Percentiles rank a stretch among this genome's conserved stretches.
These are phyloP conservation scores for Nannobrachium achirus DNA, from an alignment of 2,113 vertebrate species.

Conservation along the genomic window DNA sequence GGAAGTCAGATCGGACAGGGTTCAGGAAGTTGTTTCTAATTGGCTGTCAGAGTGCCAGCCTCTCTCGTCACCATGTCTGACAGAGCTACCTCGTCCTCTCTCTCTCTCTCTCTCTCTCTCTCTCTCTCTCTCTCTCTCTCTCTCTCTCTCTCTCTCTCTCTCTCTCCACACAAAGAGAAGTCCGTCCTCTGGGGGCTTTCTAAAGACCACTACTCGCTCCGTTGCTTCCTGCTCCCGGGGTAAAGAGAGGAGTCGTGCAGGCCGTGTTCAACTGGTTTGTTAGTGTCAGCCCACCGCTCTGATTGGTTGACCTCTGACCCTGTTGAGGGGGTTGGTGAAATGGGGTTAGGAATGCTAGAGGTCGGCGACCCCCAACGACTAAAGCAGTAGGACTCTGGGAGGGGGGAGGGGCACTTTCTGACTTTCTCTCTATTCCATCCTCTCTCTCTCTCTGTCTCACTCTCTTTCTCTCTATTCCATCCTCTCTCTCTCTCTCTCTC, in stretches of 20 bases:
- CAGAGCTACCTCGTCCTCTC: background rate
- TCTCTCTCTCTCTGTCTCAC: background rate
- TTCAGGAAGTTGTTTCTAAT: background rate
- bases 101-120: slow-evolving; percentile 6
- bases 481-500: slow-evolving; percentile 23
- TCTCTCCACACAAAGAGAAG: background rate
- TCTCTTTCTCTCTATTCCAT: background rate
- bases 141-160: background rate
- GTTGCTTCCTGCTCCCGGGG: slow-evolving; percentile 7
- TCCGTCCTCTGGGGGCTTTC: too few relatives aligned
- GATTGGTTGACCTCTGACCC: slow-evolving; percentile 60
- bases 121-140: slow-evolving; percentile 4
- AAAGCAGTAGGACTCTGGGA: slow-evolving; percentile 25
- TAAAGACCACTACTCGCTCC: too few relatives aligned
- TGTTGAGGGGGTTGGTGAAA: background rate
- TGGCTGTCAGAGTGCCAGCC: background rate
- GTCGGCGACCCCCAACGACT: slow-evolving; percentile 51
- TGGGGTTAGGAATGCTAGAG: slow-evolving; percentile 7
- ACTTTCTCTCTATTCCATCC: background rate
- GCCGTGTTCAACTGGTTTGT: slow-evolving; percentile 23
- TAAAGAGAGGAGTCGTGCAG: background rate
- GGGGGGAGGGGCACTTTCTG: slow-evolving; percentile 35
- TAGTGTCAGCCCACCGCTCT: background rate
- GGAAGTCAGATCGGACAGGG: background rate
- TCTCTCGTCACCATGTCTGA: background rate